These are phyloP conservation scores for Pangasius djambal DNA, from an alignment of 2,797 vertebrate genomes.

Conservation along the genomic window DNA sequence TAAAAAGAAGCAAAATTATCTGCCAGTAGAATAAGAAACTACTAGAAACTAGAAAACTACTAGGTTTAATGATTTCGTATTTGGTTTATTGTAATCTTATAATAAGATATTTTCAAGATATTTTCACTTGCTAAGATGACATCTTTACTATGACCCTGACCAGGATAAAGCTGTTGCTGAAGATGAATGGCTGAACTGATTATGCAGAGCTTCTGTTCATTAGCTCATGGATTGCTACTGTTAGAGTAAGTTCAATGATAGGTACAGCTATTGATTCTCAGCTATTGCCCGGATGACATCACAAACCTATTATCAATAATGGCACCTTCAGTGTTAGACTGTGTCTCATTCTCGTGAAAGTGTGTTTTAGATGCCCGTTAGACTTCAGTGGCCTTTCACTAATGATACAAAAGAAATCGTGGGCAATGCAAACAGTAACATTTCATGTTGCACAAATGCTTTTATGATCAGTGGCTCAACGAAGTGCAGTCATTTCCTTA, in stretches of 20 bases:
- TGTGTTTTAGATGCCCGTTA: conserved; percentile 4
- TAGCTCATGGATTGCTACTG: background rate
- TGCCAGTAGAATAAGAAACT: too few species aligned
- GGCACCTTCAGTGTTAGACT: background rate
- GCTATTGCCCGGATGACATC: background rate
- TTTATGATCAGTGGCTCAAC: conserved; percentile 17
- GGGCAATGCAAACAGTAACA: background rate
- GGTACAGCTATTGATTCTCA: background rate
- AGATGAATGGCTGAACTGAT: background rate
- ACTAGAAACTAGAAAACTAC: too few species aligned
- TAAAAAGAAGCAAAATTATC: too few species aligned
- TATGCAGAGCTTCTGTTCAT: background rate
- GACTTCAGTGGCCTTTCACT: conserved; percentile 20
- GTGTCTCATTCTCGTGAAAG: background rate
- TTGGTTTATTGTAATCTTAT: too few species aligned
- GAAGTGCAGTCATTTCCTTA: conserved; percentile 10
- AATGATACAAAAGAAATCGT: conserved; percentile 31
- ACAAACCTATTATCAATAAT: background rate
- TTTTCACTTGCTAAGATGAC: too few species aligned
- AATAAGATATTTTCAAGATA: too few species aligned
- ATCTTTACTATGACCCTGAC: background rate
- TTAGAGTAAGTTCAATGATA: background rate
- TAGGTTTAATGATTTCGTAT: too few species aligned
- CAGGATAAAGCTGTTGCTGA: background rate
- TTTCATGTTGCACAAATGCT: conserved; percentile 27